These are phyloP conservation scores for Desmophyllum pertusum DNA, from an alignment of 92 coral and sea anemone species.

Conservation along the genomic window DNA sequence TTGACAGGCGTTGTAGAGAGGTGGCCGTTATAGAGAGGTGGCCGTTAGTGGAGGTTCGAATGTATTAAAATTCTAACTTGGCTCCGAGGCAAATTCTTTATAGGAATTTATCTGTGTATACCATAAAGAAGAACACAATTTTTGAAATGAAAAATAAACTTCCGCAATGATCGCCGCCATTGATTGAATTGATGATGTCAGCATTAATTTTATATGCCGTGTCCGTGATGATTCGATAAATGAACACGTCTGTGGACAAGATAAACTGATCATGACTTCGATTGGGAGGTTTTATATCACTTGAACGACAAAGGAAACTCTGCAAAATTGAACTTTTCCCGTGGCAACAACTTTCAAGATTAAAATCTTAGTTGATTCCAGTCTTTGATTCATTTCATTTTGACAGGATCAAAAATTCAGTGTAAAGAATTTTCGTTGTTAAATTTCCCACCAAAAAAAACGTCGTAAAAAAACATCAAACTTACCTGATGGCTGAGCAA, in stretches of 20 bases:
- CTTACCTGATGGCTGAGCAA: conserved; percentile 38
- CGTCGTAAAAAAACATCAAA: not conserved
- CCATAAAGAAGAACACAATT: not conserved
- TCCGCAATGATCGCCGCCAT: not conserved
- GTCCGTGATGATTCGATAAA: not conserved
- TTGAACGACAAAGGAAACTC: not conserved
- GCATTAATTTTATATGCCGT: not conserved
- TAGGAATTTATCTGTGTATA: not conserved
- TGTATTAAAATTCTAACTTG: too few species aligned
- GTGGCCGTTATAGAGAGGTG: too few species aligned
- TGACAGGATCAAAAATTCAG: not conserved
- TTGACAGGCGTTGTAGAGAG: too few species aligned
- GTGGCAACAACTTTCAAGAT: not conserved
- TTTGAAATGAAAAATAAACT: not conserved
- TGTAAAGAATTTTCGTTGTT: not conserved
- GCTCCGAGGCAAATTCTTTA: too few species aligned
- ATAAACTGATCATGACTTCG: not conserved
- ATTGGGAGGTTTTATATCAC: not conserved
- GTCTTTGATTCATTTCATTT: not conserved
- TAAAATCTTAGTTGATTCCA: not conserved
- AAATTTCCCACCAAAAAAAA: not conserved
- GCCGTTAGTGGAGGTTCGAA: too few species aligned
- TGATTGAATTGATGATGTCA: conserved; percentile 7
- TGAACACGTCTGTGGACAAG: too few species aligned
- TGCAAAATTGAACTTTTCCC: not conserved